phyloP scores from a whole-genome alignment of 2,113 vertebrate genomes.

The Bagarius yarrelli region DNA sequence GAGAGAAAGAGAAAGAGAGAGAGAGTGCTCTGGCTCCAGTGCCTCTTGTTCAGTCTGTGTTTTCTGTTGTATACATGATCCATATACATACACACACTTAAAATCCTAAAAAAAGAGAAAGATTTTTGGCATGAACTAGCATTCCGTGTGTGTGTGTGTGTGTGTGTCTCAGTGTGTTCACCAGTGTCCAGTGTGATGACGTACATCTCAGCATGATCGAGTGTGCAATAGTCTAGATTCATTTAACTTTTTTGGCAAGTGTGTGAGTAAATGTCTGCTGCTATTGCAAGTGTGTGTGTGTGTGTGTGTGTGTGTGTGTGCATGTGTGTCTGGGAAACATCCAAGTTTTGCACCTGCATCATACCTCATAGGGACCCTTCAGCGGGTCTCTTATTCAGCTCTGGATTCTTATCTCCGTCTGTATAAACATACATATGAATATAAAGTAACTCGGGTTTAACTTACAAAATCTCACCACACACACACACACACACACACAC shows the following conservation, averaged over 20 bases:
- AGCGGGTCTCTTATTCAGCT: conserved; percentile 32
- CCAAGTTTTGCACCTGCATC: conserved; percentile 56
- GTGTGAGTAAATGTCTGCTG: background rate
- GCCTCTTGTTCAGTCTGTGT: conserved; percentile 35
- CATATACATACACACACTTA: conserved; percentile 33
- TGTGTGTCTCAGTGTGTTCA: conserved; percentile 29
- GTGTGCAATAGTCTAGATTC: conserved; percentile 2
- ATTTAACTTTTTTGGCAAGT: background rate
- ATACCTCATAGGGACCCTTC: conserved; percentile 45
- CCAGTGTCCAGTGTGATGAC: conserved; percentile 16
- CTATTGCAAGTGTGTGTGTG: conserved; percentile 2
- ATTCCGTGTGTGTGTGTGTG: conserved; percentile 25
- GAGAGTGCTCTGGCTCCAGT: background rate
- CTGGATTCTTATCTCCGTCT: conserved; percentile 40
- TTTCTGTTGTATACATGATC: conserved; percentile 40
- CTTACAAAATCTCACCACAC: background rate
- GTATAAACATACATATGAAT: conserved; percentile 19
- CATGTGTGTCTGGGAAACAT: conserved; percentile 33
- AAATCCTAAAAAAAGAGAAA: conserved; percentile 13
- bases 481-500: background rate
- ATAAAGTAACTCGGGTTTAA: background rate
- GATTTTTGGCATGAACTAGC: conserved; percentile 31
- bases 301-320: conserved; percentile 42
- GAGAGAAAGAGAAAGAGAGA: too few species aligned
- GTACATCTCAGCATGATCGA: background rate